Evolutionary conservation across 2,888 invertebrate genomes (phyloP).

Genomic region (Caenorhabditis sp.): DNA sequence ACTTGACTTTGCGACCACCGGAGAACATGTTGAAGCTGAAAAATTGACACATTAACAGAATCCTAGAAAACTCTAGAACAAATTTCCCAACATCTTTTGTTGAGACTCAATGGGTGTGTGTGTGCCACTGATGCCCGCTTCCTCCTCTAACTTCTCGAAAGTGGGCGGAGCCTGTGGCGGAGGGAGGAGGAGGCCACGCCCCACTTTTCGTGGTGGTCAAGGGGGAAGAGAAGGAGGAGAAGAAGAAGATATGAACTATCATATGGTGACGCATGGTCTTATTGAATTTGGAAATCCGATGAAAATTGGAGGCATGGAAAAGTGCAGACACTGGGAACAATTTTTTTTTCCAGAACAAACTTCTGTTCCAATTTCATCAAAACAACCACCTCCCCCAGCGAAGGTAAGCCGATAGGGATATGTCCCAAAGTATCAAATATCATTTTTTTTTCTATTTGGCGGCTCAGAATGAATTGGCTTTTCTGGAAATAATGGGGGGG

Average conservation of each 20-base stretch:
- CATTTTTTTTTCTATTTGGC: neutral
- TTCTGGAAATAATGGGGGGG: neutral
- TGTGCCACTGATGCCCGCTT: conserved; percentile 20
- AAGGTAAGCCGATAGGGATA: conserved; percentile 22
- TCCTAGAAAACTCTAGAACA: neutral
- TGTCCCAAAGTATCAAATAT: conserved; percentile 38
- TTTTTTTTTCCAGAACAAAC: neutral
- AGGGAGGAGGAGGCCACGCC: conserved; percentile 9
- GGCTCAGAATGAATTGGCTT: neutral
- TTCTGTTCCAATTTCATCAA: conserved; percentile 15
- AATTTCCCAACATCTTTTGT: neutral
- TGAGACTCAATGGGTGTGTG: neutral
- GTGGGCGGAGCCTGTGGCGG: conserved; percentile 24
- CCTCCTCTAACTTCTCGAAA: conserved; percentile 8
- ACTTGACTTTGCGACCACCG: conserved; percentile 78
- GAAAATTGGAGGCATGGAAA: neutral
- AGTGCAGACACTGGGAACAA: neutral
- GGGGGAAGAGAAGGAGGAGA: neutral
- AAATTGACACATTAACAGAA: neutral
- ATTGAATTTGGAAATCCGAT: neutral
- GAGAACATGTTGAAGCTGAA: conserved; percentile 80
- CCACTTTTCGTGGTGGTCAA: neutral
- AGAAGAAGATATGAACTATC: conserved; percentile 33
- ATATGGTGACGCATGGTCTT: conserved; percentile 13
- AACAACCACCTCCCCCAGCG: neutral